Evolutionary conservation across 2,797 vertebrate species (phyloP).

Genomic region (Pteropus rufus): DNA sequence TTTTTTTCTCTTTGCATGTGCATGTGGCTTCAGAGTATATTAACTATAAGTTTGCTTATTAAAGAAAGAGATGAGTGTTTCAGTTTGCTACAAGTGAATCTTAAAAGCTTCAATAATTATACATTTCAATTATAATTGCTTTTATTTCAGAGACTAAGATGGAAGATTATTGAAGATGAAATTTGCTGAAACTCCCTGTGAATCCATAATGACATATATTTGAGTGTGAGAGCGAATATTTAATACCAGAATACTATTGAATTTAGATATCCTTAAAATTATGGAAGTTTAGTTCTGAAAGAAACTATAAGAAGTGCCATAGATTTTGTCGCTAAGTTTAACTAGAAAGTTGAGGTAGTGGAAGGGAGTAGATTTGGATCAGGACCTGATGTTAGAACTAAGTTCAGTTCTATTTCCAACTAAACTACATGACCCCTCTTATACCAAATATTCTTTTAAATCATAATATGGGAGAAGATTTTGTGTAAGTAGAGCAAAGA

Average conservation of each 20-base stretch:
- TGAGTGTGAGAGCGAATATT: neutral
- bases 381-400: neutral
- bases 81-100: neutral
- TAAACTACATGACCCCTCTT: neutral
- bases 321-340: neutral
- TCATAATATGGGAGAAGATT: neutral
- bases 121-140: neutral
- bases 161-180: neutral
- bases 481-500: neutral
- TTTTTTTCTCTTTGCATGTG: slow-evolving; percentile 1
- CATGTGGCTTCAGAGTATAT: neutral
- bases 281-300: neutral
- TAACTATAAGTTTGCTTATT: slow-evolving; percentile 5
- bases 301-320: neutral
- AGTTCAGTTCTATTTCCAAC: neutral
- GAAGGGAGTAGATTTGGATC: neutral
- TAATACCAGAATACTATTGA: neutral
- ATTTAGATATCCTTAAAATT: neutral
- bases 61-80: slow-evolving; percentile 4
- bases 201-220: neutral
- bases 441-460: neutral
- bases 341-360: neutral
- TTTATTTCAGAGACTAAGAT: neutral
- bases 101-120: slow-evolving; percentile 8
- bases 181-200: neutral